Percentiles rank a stretch among this genome's conserved stretches.
Conservation (phyloP, 2,113 vertebrate genomes). For the Alligator mississippiensis region DNA sequence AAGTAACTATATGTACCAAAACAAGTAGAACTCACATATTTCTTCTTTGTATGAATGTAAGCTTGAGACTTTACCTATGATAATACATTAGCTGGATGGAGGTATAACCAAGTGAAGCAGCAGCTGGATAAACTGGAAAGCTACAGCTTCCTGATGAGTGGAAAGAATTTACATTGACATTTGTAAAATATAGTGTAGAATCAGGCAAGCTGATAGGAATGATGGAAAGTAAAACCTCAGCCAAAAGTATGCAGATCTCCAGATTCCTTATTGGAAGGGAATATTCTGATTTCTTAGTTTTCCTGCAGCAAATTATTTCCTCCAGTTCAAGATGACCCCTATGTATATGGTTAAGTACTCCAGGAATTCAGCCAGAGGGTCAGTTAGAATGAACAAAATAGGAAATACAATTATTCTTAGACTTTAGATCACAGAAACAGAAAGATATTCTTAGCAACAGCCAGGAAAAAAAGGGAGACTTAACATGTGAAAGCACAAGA, state of each 20-base stretch:
- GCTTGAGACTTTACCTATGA: neutral
- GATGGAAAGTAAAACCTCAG: constrained; percentile 23
- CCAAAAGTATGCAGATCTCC: constrained; percentile 45
- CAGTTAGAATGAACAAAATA: constrained; percentile 19
- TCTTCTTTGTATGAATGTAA: constrained; percentile 29
- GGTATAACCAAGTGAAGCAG: neutral
- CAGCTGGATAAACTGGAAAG: constrained; percentile 24
- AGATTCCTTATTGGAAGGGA: constrained; percentile 12
- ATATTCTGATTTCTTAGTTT: neutral
- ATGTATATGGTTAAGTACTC: neutral
- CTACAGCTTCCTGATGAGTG: constrained; percentile 33
- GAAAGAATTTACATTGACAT: constrained; percentile 63
- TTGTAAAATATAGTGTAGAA: constrained; percentile 18
- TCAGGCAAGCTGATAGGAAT: constrained; percentile 14
- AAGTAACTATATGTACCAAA: neutral
- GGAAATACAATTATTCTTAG: constrained; percentile 10
- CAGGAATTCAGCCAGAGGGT: constrained; percentile 49
- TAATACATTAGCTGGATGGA: constrained; percentile 24
- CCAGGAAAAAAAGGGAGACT: constrained; percentile 11
- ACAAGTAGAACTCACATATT: neutral
- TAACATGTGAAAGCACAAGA: constrained; percentile 29
- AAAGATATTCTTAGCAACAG: constrained; percentile 25
- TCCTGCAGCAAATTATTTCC: constrained; percentile 23
- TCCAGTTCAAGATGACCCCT: constrained; percentile 23
- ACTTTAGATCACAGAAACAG: constrained; percentile 63